A percentile compares a stretch with the other conserved stretches of the same genome.
Conservation (phyloP, 2,888 invertebrate genomes). For the Rhingia campestris region DNA sequence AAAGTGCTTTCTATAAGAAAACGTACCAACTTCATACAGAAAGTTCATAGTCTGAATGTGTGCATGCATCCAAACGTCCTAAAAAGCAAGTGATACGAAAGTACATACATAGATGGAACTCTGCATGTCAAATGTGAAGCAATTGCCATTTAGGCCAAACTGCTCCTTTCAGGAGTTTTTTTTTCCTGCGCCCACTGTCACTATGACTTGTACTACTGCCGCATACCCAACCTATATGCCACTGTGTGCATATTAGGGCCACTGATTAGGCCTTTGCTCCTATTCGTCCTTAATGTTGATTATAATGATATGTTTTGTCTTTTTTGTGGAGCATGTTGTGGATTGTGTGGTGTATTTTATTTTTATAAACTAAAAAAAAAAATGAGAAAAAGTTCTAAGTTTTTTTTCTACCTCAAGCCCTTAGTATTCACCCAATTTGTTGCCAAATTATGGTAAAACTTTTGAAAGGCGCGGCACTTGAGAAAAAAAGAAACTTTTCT, state of each 20-base stretch:
- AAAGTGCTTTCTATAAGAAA: not conserved
- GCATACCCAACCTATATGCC: conserved; percentile 9
- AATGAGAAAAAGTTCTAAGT: not conserved
- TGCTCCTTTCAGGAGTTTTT: not conserved
- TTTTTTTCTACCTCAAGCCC: not conserved
- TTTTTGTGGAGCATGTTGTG: not conserved
- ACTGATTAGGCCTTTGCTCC: conserved; percentile 38
- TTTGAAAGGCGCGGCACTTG: conserved; percentile 20
- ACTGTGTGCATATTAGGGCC: conserved; percentile 40
- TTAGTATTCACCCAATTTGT: conserved; percentile 44
- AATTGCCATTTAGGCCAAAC: conserved; percentile 55
- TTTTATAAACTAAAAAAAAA: conserved; percentile 26
- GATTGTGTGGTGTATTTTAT: not conserved
- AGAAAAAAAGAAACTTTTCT: conserved; percentile 17
- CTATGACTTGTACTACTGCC: conserved; percentile 9
- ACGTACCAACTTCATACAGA: conserved; percentile 1
- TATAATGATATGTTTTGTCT: conserved; percentile 27
- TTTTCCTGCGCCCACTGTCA: conserved; percentile 9
- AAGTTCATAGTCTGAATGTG: conserved; percentile 24
- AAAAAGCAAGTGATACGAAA: conserved; percentile 35
- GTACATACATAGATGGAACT: not conserved
- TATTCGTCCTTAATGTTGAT: conserved; percentile 29
- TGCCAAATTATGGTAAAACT: conserved; percentile 50
- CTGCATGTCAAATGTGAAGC: conserved; percentile 15
- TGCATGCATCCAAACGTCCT: conserved; percentile 13